phyloP scores from a whole-genome alignment of 2,888 invertebrate genomes.

The Drosophila antonietae region DNA sequence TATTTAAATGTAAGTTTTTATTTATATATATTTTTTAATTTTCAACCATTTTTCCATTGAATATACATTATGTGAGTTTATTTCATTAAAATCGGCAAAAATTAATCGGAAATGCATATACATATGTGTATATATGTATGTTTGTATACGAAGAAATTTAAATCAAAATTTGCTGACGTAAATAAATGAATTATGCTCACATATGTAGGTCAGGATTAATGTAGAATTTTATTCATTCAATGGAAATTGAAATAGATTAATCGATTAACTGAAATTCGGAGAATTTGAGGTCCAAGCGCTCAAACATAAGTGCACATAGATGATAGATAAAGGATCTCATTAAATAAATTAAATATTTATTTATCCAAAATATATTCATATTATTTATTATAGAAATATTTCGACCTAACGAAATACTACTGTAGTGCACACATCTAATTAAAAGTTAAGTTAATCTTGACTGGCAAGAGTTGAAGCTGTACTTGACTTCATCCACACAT shows the following conservation, averaged over 20 bases:
- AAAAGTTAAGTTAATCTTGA: conserved; percentile 35
- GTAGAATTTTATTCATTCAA: not conserved
- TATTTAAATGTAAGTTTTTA: too few species aligned
- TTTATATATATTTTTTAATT: too few species aligned
- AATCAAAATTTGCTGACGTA: not conserved
- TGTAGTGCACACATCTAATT: conserved; percentile 42
- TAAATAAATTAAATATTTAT: not conserved
- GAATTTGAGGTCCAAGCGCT: too few species aligned
- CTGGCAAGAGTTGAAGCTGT: not conserved
- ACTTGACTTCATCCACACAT: conserved; percentile 3
- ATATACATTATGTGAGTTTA: too few species aligned
- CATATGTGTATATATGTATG: not conserved
- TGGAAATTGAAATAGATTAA: not conserved
- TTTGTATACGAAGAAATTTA: not conserved
- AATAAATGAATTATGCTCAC: not conserved
- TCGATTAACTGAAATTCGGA: too few species aligned
- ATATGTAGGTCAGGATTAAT: not conserved
- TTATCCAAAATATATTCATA: too few species aligned
- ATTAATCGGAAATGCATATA: not conserved
- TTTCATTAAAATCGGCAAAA: too few species aligned
- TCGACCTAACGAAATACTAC: not conserved
- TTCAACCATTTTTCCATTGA: too few species aligned
- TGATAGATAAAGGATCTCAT: not conserved
- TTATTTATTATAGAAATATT: not conserved
- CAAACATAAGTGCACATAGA: not conserved